phyloP scores from a whole-genome alignment of 1,140 invertebrate species.

The Drosophila mojavensis region DNA sequence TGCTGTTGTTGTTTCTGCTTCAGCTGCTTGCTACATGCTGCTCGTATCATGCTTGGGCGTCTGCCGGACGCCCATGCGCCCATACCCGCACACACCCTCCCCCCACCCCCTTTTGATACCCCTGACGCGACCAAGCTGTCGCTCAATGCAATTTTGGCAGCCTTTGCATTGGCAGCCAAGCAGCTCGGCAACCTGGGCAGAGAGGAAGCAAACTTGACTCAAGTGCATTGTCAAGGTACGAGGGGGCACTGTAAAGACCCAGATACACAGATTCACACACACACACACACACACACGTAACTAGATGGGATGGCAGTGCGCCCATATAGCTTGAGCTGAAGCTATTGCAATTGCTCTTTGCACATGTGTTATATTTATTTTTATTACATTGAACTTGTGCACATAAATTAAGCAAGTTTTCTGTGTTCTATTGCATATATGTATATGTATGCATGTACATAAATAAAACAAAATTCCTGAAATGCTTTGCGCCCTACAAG shows the following conservation, averaged over 20 bases:
- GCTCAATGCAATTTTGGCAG: slow-evolving; percentile 58
- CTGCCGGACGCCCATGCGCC: slow-evolving; percentile 7
- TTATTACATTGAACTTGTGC: slow-evolving; percentile 47
- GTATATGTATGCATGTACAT: neutral
- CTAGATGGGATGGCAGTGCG: slow-evolving; percentile 64
- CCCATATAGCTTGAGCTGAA: slow-evolving; percentile 38
- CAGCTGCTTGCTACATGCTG: slow-evolving; percentile 23
- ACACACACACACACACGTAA: slow-evolving; percentile 45
- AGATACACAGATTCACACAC: slow-evolving; percentile 26
- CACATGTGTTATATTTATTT: slow-evolving; percentile 34
- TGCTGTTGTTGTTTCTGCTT: neutral
- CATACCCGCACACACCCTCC: neutral
- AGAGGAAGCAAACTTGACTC: slow-evolving; percentile 78
- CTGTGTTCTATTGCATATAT: slow-evolving; percentile 35
- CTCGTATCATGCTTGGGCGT: slow-evolving; percentile 25
- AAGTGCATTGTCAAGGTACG: slow-evolving; percentile 76
- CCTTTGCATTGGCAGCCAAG: slow-evolving; percentile 58
- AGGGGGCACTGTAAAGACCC: slow-evolving; percentile 23
- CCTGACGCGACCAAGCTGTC: slow-evolving; percentile 8
- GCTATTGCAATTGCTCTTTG: slow-evolving; percentile 12
- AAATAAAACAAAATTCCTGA: slow-evolving; percentile 22
- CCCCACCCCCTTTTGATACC: neutral
- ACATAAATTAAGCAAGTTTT: slow-evolving; percentile 54
- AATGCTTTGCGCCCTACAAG: slow-evolving; percentile 22
- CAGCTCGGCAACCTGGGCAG: slow-evolving; percentile 42